Conservation (phyloP, 1,140 invertebrate genomes). For the Heliothis virescens region DNA sequence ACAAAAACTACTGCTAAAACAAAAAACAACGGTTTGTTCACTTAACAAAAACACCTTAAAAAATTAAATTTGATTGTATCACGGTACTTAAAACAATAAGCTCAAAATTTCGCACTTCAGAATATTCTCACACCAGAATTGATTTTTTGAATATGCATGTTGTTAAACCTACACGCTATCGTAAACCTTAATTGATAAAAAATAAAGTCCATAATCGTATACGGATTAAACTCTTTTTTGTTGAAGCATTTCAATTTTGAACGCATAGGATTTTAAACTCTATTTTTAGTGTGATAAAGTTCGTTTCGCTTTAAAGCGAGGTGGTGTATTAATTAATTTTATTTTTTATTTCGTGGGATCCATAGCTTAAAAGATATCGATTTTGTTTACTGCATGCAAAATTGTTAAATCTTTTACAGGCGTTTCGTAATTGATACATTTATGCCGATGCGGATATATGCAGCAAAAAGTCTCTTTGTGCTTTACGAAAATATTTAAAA, state of each 20-base stretch:
- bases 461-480: too few relatives aligned
- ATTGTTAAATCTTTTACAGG: slow-evolving; percentile 16
- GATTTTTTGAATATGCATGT: slow-evolving; percentile 22
- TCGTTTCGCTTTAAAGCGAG: neutral
- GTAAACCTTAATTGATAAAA: neutral
- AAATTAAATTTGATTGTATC: slow-evolving; percentile 32
- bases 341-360: slow-evolving; percentile 9
- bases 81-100: slow-evolving; percentile 33
- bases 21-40: slow-evolving; percentile 27
- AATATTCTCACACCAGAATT: slow-evolving; percentile 21
- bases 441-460: neutral
- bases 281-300: neutral
- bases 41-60: slow-evolving; percentile 38
- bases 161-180: neutral
- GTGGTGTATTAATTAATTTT: slow-evolving; percentile 23
- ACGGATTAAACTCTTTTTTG: neutral
- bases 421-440: slow-evolving; percentile 12
- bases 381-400: slow-evolving; percentile 34
- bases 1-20: neutral
- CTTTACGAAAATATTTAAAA: too few relatives aligned
- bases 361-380: slow-evolving; percentile 17
- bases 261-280: neutral
- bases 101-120: slow-evolving; percentile 37
- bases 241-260: neutral
- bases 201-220: slow-evolving; percentile 4